Percentiles rank a stretch among this genome's conserved stretches.
Conservation (phyloP, 2,797 vertebrate species). For the Pogonophryne albipinna region DNA sequence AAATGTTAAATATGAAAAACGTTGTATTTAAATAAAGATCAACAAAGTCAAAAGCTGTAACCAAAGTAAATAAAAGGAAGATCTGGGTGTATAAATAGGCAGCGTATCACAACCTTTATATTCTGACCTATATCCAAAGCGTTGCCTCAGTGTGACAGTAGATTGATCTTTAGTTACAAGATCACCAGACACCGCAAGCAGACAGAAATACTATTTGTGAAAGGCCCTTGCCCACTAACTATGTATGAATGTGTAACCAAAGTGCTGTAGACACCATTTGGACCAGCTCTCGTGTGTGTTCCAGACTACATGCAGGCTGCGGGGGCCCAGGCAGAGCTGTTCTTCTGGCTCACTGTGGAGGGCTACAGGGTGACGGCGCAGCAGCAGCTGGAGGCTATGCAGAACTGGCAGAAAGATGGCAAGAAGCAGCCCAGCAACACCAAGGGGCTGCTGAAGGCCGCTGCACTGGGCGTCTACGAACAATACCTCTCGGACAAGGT, state of each 20-base stretch:
- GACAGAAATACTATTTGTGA: neutral
- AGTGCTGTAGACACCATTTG: neutral
- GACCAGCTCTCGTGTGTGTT: conserved; percentile 19
- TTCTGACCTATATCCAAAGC: too few relatives aligned
- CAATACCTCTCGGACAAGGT: conserved; percentile 99
- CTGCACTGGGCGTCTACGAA: conserved; percentile 95
- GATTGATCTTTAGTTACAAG: conserved; percentile 4
- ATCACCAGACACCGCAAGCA: neutral
- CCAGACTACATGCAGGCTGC: conserved; percentile 99
- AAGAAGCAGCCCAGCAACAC: conserved; percentile 94
- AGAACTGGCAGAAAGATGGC: conserved; percentile 91
- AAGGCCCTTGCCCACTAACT: neutral
- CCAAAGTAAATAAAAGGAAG: neutral
- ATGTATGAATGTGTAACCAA: conserved; percentile 1
- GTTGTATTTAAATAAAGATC: neutral
- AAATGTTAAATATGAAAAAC: neutral
- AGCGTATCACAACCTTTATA: neutral
- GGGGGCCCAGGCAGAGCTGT: conserved; percentile 97
- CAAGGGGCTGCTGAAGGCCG: conserved; percentile 93
- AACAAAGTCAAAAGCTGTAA: neutral
- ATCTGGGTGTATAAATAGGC: too few relatives aligned
- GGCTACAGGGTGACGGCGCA: conserved; percentile 98
- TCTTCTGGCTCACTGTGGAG: conserved; percentile 99
- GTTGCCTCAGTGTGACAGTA: neutral
- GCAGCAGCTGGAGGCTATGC: conserved; percentile 96